Conservation (phyloP, 1,140 invertebrate genomes). For the Drosophila erecta region DNA sequence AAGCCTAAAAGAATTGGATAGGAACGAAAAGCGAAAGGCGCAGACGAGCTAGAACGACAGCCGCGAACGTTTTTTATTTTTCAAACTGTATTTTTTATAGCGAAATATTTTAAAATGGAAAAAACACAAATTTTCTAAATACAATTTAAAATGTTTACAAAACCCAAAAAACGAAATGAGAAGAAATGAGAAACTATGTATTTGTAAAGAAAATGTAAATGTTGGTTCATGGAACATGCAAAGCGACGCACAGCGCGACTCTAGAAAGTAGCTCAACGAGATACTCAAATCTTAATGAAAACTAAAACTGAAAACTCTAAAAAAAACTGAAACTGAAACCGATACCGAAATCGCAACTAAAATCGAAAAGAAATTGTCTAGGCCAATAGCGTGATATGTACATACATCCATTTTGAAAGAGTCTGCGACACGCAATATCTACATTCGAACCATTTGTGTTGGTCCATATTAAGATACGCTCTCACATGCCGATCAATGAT, state of each 20-base stretch:
- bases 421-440: conserved; percentile 53
- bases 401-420: conserved; percentile 60
- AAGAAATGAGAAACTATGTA: conserved; percentile 51
- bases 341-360: conserved; percentile 41
- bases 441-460: conserved; percentile 46
- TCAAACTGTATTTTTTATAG: conserved; percentile 80
- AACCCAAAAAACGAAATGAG: conserved; percentile 40
- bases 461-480: conserved; percentile 21
- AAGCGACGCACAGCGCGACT: conserved; percentile 69
- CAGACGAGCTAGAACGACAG: conserved; percentile 43
- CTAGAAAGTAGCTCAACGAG: conserved; percentile 57
- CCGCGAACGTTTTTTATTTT: conserved; percentile 76
- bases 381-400: conserved; percentile 73
- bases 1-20: conserved; percentile 5
- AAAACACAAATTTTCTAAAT: conserved; percentile 61
- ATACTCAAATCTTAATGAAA: conserved; percentile 26
- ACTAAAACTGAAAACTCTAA: conserved; percentile 19
- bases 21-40: conserved; percentile 6
- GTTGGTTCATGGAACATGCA: conserved; percentile 63
- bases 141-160: conserved; percentile 64
- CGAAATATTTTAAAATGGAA: conserved; percentile 72
- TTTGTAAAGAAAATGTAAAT: conserved; percentile 61
- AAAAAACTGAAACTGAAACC: conserved; percentile 25
- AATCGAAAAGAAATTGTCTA: conserved; percentile 57
- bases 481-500: conserved; percentile 7